Percentiles rank a stretch among this genome's conserved stretches.
Conservation (phyloP, 2,113 vertebrate genomes). For the Aix galericulata region DNA sequence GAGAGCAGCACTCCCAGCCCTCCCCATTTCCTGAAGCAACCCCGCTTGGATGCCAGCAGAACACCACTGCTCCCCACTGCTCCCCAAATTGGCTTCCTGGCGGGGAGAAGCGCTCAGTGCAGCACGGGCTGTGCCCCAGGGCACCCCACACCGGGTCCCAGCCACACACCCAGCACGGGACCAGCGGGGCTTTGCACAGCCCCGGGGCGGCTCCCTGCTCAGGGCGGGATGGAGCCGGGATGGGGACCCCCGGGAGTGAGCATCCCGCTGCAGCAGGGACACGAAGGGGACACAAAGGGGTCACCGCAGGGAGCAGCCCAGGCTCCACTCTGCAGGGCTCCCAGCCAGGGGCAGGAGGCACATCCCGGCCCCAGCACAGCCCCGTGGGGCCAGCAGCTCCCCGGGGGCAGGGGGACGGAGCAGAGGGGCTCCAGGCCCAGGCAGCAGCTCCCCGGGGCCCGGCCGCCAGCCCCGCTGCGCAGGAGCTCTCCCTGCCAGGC, state of each 20-base stretch:
- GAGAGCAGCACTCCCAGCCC: too few species aligned
- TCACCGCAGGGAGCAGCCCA: fast-evolving
- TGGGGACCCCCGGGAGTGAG: fast-evolving
- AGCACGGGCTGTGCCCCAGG: neutral
- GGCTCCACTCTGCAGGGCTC: neutral
- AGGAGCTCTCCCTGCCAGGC: neutral
- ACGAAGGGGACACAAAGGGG: too few species aligned
- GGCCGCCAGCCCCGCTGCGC: neutral
- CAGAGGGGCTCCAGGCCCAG: neutral
- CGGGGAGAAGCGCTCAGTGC: neutral
- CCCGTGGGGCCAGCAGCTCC: too few species aligned
- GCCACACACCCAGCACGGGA: too few species aligned
- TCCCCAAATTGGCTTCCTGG: neutral
- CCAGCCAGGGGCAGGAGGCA: too few species aligned
- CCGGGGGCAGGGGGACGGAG: too few species aligned
- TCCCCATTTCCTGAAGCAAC: neutral
- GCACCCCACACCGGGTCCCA: too few species aligned
- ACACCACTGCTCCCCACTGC: neutral
- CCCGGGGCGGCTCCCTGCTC: too few species aligned
- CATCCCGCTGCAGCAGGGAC: neutral
- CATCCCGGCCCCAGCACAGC: too few species aligned
- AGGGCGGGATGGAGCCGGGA: too few species aligned
- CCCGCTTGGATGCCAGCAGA: fast-evolving
- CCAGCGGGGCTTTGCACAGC: too few species aligned
- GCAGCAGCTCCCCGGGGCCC: neutral